A percentile compares a stretch with the other conserved stretches of the same genome.
These are phyloP conservation scores for Scaeva pyrastri DNA, from an alignment of 2,888 invertebrate genomes.

Conservation along the genomic window DNA sequence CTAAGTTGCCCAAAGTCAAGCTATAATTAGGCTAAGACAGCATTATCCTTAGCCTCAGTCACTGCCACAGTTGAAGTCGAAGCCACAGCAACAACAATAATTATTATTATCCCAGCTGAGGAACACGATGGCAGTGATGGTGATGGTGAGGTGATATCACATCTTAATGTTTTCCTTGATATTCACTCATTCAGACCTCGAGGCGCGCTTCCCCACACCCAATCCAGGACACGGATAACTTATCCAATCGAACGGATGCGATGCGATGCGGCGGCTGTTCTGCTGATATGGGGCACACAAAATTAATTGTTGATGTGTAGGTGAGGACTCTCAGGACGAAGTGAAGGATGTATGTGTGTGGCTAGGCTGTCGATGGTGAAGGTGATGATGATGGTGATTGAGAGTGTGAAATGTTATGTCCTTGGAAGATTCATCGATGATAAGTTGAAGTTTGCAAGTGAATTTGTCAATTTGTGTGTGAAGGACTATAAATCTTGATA, in stretches of 20 bases:
- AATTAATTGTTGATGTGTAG: constrained; percentile 3
- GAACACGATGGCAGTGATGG: neutral
- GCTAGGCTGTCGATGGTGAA: neutral
- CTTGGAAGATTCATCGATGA: neutral
- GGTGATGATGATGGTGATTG: neutral
- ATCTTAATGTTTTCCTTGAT: constrained; percentile 4
- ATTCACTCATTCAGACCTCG: neutral
- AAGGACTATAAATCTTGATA: neutral
- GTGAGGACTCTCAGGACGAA: no score
- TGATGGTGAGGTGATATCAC: constrained; percentile 13
- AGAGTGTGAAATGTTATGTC: constrained; percentile 3
- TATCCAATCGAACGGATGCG: neutral
- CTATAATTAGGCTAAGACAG: constrained; percentile 23
- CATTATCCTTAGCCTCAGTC: neutral
- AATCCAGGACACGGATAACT: neutral
- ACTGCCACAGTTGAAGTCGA: neutral
- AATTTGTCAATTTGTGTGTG: neutral
- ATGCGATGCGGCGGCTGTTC: neutral
- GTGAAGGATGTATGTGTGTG: neutral
- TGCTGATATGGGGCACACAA: neutral
- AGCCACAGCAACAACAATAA: neutral
- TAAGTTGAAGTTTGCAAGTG: constrained; percentile 2
- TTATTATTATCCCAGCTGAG: neutral
- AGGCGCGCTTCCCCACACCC: neutral
- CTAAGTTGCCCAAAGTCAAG: constrained; percentile 30